A percentile compares a stretch with the other conserved stretches of the same genome.
Evolutionary conservation across 2,888 invertebrate genomes (phyloP).

Genomic region (Rhagonycha fulva): DNA sequence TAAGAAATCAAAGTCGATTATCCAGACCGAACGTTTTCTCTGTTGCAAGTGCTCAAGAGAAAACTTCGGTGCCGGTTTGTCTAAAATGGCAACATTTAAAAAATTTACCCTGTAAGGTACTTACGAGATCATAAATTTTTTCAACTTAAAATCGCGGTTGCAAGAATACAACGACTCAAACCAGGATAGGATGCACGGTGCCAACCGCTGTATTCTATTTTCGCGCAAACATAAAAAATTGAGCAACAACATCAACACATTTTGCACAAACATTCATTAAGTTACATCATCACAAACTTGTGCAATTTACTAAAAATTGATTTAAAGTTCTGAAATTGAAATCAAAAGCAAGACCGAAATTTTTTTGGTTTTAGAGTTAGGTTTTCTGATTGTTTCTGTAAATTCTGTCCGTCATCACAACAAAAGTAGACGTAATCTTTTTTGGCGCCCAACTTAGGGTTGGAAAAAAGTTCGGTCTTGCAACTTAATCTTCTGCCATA

Average conservation of each 20-base stretch:
- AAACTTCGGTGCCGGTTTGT: neutral
- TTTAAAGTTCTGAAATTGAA: neutral
- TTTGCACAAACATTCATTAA: neutral
- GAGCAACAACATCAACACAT: neutral
- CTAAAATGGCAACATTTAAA: neutral
- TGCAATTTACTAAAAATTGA: neutral
- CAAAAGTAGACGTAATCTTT: neutral
- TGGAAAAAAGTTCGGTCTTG: neutral
- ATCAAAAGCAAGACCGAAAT: neutral
- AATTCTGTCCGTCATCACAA: neutral
- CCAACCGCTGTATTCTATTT: neutral
- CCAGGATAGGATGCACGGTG: neutral
- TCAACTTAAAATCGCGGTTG: neutral
- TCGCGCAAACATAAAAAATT: neutral
- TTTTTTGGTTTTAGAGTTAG: no score
- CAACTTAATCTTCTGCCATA: neutral
- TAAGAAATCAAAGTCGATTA: neutral
- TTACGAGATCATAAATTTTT: neutral
- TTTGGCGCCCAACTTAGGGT: no score
- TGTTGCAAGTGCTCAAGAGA: neutral
- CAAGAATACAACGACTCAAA: neutral
- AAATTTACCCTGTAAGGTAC: neutral
- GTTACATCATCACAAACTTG: neutral
- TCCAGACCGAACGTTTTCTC: neutral
- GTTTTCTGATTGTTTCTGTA: no score